A percentile compares a stretch with the other conserved stretches of the same genome.
Evolutionary conservation across 2,797 vertebrate genomes (phyloP).

Genomic region (Notolepis coatsorum): DNA sequence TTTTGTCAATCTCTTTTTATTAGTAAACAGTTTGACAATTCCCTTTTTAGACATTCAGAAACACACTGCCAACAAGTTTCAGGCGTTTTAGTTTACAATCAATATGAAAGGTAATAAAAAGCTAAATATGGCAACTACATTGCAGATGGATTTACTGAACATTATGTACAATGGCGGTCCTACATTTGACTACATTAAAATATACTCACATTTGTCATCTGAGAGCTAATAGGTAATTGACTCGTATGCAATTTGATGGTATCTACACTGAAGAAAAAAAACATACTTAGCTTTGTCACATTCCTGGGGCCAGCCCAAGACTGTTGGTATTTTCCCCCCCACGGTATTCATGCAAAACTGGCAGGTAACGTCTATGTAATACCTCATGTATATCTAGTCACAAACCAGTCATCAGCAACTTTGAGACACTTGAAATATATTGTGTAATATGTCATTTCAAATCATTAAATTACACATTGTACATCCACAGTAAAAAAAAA

Average conservation of each 20-base stretch:
- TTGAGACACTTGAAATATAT: conserved; percentile 53
- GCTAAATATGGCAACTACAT: conserved; percentile 71
- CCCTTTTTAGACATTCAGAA: conserved; percentile 80
- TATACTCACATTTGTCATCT: conserved; percentile 45
- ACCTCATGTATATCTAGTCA: conserved; percentile 45
- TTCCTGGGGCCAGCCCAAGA: conserved; percentile 94
- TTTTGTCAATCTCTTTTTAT: conserved; percentile 69
- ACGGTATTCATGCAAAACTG: conserved; percentile 65
- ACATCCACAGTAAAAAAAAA: conserved; percentile 33
- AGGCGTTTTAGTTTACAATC: conserved; percentile 70
- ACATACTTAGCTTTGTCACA: conserved; percentile 78
- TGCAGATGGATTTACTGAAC: conserved; percentile 65
- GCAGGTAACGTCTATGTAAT: conserved; percentile 62
- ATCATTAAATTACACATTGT: conserved; percentile 51
- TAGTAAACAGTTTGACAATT: conserved; percentile 77
- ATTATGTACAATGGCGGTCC: conserved; percentile 36
- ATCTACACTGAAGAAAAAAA: conserved; percentile 76
- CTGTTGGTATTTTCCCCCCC: conserved; percentile 69
- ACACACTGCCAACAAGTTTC: conserved; percentile 69
- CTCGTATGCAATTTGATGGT: conserved; percentile 62
- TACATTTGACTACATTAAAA: conserved; percentile 20
- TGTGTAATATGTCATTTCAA: conserved; percentile 60
- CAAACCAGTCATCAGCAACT: conserved; percentile 28
- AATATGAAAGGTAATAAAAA: conserved; percentile 72
- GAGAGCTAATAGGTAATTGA: conserved; percentile 46